These are phyloP conservation scores for Bubalus kerabau DNA, from an alignment of 2,113 vertebrate genomes.

Conservation along the genomic window DNA sequence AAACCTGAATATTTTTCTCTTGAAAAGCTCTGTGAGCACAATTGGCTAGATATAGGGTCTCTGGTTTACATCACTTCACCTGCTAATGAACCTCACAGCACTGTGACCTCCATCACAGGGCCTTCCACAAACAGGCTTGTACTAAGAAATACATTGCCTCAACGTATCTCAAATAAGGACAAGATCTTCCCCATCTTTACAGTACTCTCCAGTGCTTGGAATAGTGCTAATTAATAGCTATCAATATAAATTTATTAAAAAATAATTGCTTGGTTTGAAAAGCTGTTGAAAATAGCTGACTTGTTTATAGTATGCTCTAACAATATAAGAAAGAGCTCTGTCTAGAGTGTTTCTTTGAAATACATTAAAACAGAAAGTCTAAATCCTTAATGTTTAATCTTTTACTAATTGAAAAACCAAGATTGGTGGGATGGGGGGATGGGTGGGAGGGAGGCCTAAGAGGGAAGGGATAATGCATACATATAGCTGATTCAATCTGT, in stretches of 20 bases:
- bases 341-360: background rate
- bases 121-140: background rate
- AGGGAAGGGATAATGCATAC: background rate
- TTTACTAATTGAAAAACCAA: background rate
- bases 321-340: background rate
- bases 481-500: background rate
- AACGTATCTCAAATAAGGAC: background rate
- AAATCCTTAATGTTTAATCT: conserved; percentile 7
- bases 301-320: background rate
- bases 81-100: background rate
- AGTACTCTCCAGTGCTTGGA: background rate
- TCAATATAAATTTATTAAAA: background rate
- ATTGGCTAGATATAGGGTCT: too few relatives aligned
- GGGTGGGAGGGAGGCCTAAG: background rate
- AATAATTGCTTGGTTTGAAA: background rate
- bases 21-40: background rate
- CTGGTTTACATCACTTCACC: background rate
- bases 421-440: background rate
- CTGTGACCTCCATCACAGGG: background rate
- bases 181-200: background rate
- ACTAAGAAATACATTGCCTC: background rate
- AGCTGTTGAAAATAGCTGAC: background rate
- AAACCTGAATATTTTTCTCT: background rate
- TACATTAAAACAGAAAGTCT: background rate
- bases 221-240: background rate